Evolutionary conservation across 2,113 vertebrate genomes (phyloP), one percentile per base, ranked within the genome.

Genomic region (Aphelocoma coerulescens): DNA sequence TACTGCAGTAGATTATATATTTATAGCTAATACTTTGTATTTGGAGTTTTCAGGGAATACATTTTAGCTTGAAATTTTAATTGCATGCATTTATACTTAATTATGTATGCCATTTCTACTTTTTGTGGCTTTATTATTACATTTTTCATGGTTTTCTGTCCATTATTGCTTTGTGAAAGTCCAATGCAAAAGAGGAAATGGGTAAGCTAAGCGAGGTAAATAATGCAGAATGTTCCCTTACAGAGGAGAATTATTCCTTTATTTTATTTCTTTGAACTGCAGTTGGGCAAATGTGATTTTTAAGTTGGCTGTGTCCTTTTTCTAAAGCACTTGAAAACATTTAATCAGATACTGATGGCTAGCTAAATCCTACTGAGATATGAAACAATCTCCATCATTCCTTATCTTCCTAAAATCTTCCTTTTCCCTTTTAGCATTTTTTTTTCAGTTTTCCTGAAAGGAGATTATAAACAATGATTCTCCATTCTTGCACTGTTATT

Each of bases 201-300:
- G 59, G 16, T 76, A 91, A 66, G 57, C 68, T 91, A 90, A 80
- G 71, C 0, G 1, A 91, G 57, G 59, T 83, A 94, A 96, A 92
- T 93, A 90, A 91, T 91, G 48, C 63, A 74, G 79, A 93, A 85
- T 83, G 35, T 69, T 91, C 79, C 20, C 28, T 73, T 93, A 62
- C 30, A 77, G 71, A 68, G 79, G 32, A 37, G 73, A 54, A 72
- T 90, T 93, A 91, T 88, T 90, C 55, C 58, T 87, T 91, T 88
- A 96, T 96, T 96, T 72, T 89, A 85, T 96, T 94, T 96, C 69
- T 91, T 74, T 75, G 44, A 85, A 88, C 85, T 96, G 62, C 74
- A 88, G 49, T 49, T 75, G 85, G 71, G 69, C 14, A 88, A 89
- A 91, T 95, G 62, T 41, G 71, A 76, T 89, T 96, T 94, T 58